These are phyloP conservation scores for Synodontis membranacea DNA, from an alignment of 2,113 vertebrate species.

Conservation along the genomic window DNA sequence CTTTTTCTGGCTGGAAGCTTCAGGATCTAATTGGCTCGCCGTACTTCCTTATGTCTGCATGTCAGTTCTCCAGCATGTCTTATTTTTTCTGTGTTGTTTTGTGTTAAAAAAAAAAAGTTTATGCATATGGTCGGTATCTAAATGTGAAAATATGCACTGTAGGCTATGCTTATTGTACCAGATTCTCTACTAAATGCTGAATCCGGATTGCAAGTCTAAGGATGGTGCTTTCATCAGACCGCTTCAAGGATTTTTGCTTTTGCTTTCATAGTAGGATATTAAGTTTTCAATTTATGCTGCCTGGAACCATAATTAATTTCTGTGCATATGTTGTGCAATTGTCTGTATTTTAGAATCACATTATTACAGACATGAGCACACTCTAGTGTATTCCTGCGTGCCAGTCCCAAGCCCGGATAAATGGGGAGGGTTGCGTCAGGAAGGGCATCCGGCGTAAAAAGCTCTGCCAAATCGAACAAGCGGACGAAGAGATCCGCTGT, in stretches of 20 bases:
- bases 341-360: background rate
- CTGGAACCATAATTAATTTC: background rate
- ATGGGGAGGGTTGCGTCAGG: too few relatives aligned
- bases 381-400: too few relatives aligned
- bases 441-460: too few relatives aligned
- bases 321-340: background rate
- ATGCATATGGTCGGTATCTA: too few relatives aligned
- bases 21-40: background rate
- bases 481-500: too few relatives aligned
- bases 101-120: too few relatives aligned
- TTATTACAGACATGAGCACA: background rate
- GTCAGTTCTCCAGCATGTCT: too few relatives aligned
- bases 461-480: too few relatives aligned
- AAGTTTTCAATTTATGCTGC: background rate
- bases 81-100: too few relatives aligned
- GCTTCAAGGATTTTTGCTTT: background rate
- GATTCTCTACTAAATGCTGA: background rate
- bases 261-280: background rate
- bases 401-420: too few relatives aligned
- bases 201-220: background rate
- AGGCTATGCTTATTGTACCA: background rate
- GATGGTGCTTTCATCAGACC: background rate
- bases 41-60: background rate
- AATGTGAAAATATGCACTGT: too few relatives aligned
- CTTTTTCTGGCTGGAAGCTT: background rate